phyloP scores from a whole-genome alignment of 53 echinoderm and acorn worm species.

The Crossaster papposus region DNA sequence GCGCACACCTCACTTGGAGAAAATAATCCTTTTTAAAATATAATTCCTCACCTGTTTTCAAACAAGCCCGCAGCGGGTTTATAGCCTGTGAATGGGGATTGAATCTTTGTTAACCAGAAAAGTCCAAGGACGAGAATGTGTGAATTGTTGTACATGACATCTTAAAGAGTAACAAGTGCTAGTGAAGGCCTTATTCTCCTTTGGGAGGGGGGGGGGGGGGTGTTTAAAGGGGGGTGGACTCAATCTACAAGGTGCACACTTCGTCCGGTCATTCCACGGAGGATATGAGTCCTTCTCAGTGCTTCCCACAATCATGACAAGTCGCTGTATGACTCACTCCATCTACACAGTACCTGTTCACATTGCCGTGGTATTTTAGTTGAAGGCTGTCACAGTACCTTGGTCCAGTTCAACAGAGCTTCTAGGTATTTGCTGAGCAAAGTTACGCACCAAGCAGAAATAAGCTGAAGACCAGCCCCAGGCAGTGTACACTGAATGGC shows the following conservation, averaged over 20 bases:
- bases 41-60: too few species aligned
- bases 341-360: neutral
- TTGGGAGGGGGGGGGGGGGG: neutral
- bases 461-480: too few species aligned
- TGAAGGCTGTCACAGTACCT: neutral
- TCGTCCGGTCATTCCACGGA: constrained; percentile 8
- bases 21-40: too few species aligned
- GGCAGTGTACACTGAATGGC: too few species aligned
- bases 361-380: neutral
- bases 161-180: neutral
- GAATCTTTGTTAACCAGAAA: too few species aligned
- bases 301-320: constrained; percentile 3
- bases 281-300: constrained; percentile 3
- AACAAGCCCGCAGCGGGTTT: too few species aligned
- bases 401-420: neutral
- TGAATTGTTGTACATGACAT: neutral
- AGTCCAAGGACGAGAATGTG: neutral
- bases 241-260: neutral
- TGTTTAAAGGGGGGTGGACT: neutral
- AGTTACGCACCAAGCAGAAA: too few species aligned
- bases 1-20: too few species aligned
- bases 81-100: too few species aligned
- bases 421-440: too few species aligned
- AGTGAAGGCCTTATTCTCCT: neutral
- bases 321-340: neutral